Conservation (phyloP, 1,140 invertebrate genomes). For the Anthonomus grandis region DNA sequence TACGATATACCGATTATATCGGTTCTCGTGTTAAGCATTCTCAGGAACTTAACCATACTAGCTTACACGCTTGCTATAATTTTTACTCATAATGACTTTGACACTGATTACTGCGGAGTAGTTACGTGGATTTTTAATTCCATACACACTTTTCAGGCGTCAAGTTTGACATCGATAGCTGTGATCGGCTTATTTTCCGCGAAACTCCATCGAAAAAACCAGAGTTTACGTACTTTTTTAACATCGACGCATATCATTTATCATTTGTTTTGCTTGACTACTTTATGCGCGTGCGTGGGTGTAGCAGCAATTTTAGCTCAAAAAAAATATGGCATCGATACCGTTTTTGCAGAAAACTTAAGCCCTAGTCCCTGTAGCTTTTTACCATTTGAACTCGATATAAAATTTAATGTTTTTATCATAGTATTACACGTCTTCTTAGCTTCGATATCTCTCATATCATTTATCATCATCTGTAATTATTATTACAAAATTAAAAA, state of each 20-base stretch:
- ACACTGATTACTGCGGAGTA: conserved; percentile 48
- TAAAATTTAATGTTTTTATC: conserved; percentile 53
- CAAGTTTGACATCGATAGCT: conserved; percentile 53
- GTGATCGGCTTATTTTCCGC: conserved; percentile 52
- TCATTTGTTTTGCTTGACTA: conserved; percentile 54
- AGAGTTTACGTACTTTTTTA: conserved; percentile 51
- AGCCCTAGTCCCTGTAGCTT: conserved; percentile 43
- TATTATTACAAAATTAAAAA: conserved; percentile 35
- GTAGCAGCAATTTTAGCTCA: conserved; percentile 50
- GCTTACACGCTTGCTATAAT: conserved; percentile 44
- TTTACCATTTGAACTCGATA: conserved; percentile 51
- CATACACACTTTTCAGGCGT: conserved; percentile 55
- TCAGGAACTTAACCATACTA: conserved; percentile 48
- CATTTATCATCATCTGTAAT: conserved; percentile 38
- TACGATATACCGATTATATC: conserved; percentile 54
- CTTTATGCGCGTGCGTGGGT: conserved; percentile 53
- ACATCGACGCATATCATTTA: conserved; percentile 54
- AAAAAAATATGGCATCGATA: conserved; percentile 25
- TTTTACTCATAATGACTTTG: conserved; percentile 33
- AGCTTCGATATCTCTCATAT: conserved; percentile 44
- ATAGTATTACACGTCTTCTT: conserved; percentile 52
- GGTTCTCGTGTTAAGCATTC: conserved; percentile 47
- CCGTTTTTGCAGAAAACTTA: conserved; percentile 18
- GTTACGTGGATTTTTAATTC: conserved; percentile 54
- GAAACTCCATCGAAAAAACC: conserved; percentile 50